phyloP scores from a whole-genome alignment of 2,797 vertebrate species.

The Heteromormyrus szaboi region DNA sequence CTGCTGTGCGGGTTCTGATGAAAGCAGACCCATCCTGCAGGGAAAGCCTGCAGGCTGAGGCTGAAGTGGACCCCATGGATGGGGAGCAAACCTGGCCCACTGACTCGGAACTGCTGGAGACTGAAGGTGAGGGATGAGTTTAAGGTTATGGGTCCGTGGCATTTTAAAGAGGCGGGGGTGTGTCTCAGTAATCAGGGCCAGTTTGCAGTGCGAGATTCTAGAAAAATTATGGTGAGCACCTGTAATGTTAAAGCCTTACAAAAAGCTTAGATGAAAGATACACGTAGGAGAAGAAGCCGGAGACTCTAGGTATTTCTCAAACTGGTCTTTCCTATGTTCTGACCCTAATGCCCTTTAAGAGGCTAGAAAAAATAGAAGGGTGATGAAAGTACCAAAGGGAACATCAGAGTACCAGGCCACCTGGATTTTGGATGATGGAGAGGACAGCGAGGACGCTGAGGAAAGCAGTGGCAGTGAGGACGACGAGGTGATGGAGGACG shows the following conservation, averaged over 20 bases:
- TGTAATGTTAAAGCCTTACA: neutral
- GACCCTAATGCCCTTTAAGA: constrained; percentile 51
- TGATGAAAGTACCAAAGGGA: constrained; percentile 87
- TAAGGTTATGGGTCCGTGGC: neutral
- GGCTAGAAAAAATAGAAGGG: constrained; percentile 60
- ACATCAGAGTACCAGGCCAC: constrained; percentile 91
- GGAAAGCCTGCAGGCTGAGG: constrained; percentile 78
- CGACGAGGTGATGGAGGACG: constrained; percentile 63
- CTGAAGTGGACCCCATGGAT: constrained; percentile 89
- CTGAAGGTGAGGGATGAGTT: constrained; percentile 66
- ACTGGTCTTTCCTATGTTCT: neutral
- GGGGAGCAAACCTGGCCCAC: constrained; percentile 97
- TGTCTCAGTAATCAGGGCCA: neutral
- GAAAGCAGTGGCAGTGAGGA: constrained; percentile 62
- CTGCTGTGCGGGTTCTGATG: constrained; percentile 76
- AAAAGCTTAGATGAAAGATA: neutral
- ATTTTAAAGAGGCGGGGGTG: neutral
- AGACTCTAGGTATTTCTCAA: neutral
- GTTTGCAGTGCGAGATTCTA: neutral
- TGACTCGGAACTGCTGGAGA: constrained; percentile 82
- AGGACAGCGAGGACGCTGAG: constrained; percentile 44
- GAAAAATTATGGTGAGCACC: neutral
- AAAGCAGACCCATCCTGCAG: constrained; percentile 71
- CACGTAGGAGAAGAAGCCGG: neutral
- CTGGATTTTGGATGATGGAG: constrained; percentile 77